Evolutionary conservation across 2,888 invertebrate genomes (phyloP), one percentile per base, ranked within the genome.

Genomic region (Anagyrus pseudococci): DNA sequence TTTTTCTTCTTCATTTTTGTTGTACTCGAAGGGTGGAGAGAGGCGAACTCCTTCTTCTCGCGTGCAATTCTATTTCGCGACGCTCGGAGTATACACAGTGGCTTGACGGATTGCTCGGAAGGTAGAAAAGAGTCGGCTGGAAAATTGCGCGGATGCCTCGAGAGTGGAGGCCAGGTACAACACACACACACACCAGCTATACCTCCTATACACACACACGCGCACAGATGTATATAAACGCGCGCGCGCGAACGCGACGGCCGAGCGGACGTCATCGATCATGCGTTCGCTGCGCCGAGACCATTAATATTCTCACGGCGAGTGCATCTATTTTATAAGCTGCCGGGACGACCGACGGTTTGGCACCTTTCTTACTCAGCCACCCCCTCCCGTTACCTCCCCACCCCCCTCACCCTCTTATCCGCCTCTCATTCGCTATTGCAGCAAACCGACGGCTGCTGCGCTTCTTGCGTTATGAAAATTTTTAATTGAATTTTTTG

Each of bases 261-360:
- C 19, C 41, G 37, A 17, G 33, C 49, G 43, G 43, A 56, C 53
- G 48, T 62, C 62, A 59, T 66, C 62, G 62, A 66, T 66, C 62
- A 59, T 62, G 33, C 4, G 20, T 1, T 23, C 2, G 40, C 17
- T 29, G 40, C 47, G 44, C 44, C 20, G 41, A 19, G 15, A 47
- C 54, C 53, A 65, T 61, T 65, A 65, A 65, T 61, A 65, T 61
- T 55, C 61, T 61, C 56, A 46, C 43, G 23, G 22, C n/a, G 10
- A 55, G 25, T 50, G 49, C 55, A 55, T 55, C 54, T 50, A 47
- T 47, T 55, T 50, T 19, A 33, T 44, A n/a, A n/a, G n/a, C n/a
- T n/a, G n/a, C n/a, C n/a, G n/a, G n/a, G n/a, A n/a, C n/a, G n/a
- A 23, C 29, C 17, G 19, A 33, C 29, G 49, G 25, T 33, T 46